Conservation (phyloP, 2,797 vertebrate genomes). For the Apogon talboti region DNA sequence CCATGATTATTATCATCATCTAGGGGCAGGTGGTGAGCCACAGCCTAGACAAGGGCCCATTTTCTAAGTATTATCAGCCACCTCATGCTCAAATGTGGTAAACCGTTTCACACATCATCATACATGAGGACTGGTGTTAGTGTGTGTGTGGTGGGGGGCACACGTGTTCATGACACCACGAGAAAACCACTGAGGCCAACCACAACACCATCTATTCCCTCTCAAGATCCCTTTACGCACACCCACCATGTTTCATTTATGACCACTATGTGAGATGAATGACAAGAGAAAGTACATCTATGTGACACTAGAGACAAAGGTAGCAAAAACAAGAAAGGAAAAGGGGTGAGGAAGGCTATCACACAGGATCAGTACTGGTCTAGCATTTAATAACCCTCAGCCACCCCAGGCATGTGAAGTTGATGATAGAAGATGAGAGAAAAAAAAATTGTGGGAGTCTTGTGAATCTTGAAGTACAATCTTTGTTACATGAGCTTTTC, state of each 20-base stretch:
- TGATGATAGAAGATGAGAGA: conserved; percentile 13
- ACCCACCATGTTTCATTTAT: conserved; percentile 23
- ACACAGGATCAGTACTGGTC: conserved; percentile 12
- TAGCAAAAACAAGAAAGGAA: not conserved
- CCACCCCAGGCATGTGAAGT: conserved; percentile 7
- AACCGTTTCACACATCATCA: conserved; percentile 50
- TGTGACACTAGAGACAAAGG: conserved; percentile 1
- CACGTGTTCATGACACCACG: not conserved
- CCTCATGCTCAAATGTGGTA: conserved; percentile 39
- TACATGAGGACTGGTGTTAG: not conserved
- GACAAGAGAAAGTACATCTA: not conserved
- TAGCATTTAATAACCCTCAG: conserved; percentile 17
- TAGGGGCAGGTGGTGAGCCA: conserved; percentile 29
- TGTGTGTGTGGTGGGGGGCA: conserved; percentile 6
- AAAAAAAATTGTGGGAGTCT: conserved; percentile 1
- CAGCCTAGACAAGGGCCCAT: conserved; percentile 48
- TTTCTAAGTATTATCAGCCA: conserved; percentile 7
- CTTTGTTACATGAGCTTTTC: conserved; percentile 16
- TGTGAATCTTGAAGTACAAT: conserved; percentile 22
- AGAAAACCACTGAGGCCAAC: conserved; percentile 17
- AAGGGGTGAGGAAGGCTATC: not conserved
- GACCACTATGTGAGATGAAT: conserved; percentile 1
- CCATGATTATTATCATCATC: conserved; percentile 44
- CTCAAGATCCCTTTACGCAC: conserved; percentile 19
- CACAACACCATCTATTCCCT: conserved; percentile 13